A percentile compares a stretch with the other conserved stretches of the same genome.
Conservation (phyloP, 2,113 vertebrate genomes). For the Malaclemys terrapin region DNA sequence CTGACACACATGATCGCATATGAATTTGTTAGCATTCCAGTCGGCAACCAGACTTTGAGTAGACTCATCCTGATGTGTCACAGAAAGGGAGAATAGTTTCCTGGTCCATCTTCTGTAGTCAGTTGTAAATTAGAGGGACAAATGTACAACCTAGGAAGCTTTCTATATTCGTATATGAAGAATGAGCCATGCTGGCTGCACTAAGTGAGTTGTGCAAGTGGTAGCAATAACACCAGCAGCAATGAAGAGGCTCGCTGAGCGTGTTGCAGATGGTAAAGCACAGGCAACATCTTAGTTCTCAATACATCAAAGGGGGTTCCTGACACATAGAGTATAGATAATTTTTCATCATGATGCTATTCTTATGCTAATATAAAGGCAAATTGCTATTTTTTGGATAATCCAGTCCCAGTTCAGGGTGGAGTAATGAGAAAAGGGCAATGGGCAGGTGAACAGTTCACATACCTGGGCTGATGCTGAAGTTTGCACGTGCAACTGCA, state of each 20-base stretch:
- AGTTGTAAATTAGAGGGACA: background rate
- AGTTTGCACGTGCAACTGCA: background rate
- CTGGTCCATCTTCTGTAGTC: background rate
- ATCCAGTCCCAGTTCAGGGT: background rate
- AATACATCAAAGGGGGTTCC: background rate
- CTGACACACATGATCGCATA: accelerated
- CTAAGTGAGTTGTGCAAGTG: background rate
- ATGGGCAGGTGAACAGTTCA: background rate
- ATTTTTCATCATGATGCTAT: background rate
- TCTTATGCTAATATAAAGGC: background rate
- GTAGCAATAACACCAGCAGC: background rate
- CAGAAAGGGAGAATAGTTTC: background rate
- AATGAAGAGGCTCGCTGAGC: background rate
- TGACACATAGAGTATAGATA: background rate
- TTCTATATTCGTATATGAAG: background rate
- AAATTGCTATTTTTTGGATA: background rate
- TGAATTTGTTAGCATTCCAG: accelerated
- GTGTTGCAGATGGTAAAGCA: background rate
- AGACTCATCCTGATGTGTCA: background rate
- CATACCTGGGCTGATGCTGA: background rate
- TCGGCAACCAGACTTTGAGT: accelerated
- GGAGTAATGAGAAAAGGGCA: background rate
- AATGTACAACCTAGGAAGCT: background rate
- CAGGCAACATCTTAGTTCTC: background rate
- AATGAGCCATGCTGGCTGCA: background rate